Conservation (phyloP, 2,888 invertebrate genomes). For the Adela reaumurella region DNA sequence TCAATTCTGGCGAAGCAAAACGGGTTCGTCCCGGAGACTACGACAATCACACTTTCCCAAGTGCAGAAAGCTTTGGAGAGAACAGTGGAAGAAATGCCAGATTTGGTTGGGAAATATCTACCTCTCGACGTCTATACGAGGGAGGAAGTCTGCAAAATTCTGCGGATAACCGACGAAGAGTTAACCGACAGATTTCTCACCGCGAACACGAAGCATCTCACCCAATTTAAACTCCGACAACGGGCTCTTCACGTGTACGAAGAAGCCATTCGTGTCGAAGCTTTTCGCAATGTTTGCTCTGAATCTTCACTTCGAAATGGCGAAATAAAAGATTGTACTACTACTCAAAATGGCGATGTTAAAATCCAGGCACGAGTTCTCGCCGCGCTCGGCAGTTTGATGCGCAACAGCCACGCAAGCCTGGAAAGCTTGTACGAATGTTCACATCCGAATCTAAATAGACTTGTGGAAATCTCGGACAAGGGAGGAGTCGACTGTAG, state of each 20-base stretch:
- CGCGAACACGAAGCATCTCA: conserved; percentile 60
- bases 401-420: conserved; percentile 87
- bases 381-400: conserved; percentile 68
- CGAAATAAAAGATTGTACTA: conserved; percentile 18
- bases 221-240: conserved; percentile 73
- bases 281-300: conserved; percentile 66
- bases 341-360: conserved; percentile 18
- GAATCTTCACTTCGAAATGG: conserved; percentile 22
- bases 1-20: conserved; percentile 56
- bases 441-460: conserved; percentile 84
- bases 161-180: conserved; percentile 58
- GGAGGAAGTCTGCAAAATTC: conserved; percentile 60
- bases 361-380: conserved; percentile 33
- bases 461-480: conserved; percentile 70
- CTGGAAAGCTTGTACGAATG: conserved; percentile 86
- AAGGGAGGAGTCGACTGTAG: conserved; percentile 77
- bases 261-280: conserved; percentile 82
- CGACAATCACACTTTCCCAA: conserved; percentile 65
- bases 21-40: conserved; percentile 57
- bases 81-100: conserved; percentile 65
- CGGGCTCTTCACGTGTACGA: conserved; percentile 87
- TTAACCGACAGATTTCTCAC: too few relatives aligned
- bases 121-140: conserved; percentile 66
- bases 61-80: conserved; percentile 66
- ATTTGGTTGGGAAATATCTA: conserved; percentile 61